Conservation (phyloP, 2,888 invertebrate species). For the Trissonchulus sp. region DNA sequence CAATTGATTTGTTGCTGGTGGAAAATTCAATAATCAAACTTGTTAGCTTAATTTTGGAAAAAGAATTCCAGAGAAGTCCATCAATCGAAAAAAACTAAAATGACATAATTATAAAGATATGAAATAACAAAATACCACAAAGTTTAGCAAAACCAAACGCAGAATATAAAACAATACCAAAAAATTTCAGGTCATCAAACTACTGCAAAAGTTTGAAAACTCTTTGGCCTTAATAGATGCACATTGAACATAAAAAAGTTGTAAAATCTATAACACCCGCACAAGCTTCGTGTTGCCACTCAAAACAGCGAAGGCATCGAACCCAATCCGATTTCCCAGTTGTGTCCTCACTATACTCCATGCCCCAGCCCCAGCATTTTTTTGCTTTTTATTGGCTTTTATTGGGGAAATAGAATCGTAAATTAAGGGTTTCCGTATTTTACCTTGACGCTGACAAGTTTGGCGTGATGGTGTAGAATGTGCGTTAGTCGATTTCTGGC, state of each 20-base stretch:
- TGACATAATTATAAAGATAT: no score
- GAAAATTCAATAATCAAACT: no score
- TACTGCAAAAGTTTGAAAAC: not conserved
- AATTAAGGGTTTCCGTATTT: no score
- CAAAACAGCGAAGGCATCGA: not conserved
- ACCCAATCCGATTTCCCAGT: conserved; percentile 9
- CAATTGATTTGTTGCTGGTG: no score
- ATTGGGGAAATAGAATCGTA: not conserved
- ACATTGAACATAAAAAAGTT: not conserved
- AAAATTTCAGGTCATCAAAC: no score
- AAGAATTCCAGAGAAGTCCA: no score
- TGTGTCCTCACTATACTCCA: not conserved
- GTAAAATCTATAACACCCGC: conserved; percentile 3
- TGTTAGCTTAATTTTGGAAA: no score
- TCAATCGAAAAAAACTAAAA: no score
- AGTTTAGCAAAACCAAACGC: no score
- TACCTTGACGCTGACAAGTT: not conserved
- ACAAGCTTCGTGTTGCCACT: conserved; percentile 17
- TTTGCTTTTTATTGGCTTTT: not conserved
- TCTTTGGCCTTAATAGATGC: not conserved
- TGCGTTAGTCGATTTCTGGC: not conserved
- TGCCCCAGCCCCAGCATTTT: not conserved
- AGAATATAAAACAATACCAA: no score
- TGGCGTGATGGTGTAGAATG: no score
- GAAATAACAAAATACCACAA: no score